Conservation (phyloP, 2,797 vertebrate genomes). For the Prionace glauca region DNA sequence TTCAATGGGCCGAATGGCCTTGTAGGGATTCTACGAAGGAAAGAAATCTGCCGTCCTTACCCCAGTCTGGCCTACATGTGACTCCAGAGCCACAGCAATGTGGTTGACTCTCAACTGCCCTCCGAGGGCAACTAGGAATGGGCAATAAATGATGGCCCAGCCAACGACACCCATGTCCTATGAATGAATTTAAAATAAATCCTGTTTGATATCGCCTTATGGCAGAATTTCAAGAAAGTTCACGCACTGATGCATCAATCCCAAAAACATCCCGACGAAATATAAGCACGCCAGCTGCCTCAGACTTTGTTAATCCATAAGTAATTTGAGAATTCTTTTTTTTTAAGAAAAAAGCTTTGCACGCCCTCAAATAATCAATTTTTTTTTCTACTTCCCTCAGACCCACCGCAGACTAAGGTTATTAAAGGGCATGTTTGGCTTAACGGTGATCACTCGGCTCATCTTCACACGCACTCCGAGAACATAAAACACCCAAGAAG, state of each 20-base stretch:
- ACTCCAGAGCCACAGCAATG: too few relatives aligned
- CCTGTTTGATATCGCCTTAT: background rate
- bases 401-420: background rate
- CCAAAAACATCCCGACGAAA: background rate
- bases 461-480: background rate
- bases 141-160: too few relatives aligned
- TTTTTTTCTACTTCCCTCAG: background rate
- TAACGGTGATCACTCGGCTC: background rate
- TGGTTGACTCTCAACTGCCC: too few relatives aligned
- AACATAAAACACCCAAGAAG: background rate
- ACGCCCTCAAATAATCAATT: background rate
- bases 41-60: too few relatives aligned
- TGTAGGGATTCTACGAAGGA: too few relatives aligned
- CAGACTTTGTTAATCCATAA: conserved; percentile 3
- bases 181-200: too few relatives aligned
- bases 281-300: background rate
- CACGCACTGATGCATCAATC: background rate
- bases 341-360: background rate
- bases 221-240: background rate
- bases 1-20: too few relatives aligned
- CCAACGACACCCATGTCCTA: too few relatives aligned
- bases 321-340: background rate
- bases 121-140: too few relatives aligned
- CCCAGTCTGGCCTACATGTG: too few relatives aligned
- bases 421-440: background rate